Evolutionary conservation across 2,888 invertebrate species (phyloP).

Genomic region (Melanostoma scalare): DNA sequence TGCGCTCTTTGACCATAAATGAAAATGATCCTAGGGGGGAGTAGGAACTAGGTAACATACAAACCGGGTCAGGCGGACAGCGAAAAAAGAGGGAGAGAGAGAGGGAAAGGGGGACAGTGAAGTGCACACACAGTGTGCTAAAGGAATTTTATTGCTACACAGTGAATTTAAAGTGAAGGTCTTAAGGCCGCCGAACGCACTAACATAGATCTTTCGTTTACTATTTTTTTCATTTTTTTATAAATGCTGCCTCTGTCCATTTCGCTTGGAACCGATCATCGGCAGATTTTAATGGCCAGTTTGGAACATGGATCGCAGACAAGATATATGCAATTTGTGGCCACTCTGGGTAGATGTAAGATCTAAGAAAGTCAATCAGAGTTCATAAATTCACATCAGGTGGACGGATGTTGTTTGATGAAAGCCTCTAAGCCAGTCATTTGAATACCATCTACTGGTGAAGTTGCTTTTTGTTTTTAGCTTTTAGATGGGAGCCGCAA

Average conservation of each 20-base stretch:
- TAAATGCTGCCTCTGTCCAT: conserved; percentile 23
- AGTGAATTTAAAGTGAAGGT: conserved; percentile 60
- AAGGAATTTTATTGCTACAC: conserved; percentile 54
- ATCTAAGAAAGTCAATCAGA: conserved; percentile 43
- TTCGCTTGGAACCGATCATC: conserved; percentile 35
- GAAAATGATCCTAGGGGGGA: conserved; percentile 19
- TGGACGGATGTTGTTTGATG: conserved; percentile 29
- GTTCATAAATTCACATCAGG: conserved; percentile 40
- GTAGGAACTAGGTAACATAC: conserved; percentile 14
- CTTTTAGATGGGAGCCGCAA: too few relatives aligned
- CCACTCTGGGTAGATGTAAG: conserved; percentile 19
- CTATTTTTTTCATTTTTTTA: background rate
- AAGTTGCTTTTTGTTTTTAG: too few relatives aligned
- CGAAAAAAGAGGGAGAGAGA: background rate
- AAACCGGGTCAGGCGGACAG: conserved; percentile 66
- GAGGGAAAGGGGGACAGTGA: too few relatives aligned
- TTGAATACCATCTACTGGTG: too few relatives aligned
- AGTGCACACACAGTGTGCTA: background rate
- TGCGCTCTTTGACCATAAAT: conserved; percentile 66
- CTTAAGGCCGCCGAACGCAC: conserved; percentile 47
- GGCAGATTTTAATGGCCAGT: conserved; percentile 52
- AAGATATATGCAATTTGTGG: conserved; percentile 48
- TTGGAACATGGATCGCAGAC: conserved; percentile 10
- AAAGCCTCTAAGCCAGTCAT: too few relatives aligned
- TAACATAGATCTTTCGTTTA: conserved; percentile 47